These are phyloP conservation scores for Ataeniobius toweri DNA, from an alignment of 2,797 vertebrate genomes.

Conservation along the genomic window DNA sequence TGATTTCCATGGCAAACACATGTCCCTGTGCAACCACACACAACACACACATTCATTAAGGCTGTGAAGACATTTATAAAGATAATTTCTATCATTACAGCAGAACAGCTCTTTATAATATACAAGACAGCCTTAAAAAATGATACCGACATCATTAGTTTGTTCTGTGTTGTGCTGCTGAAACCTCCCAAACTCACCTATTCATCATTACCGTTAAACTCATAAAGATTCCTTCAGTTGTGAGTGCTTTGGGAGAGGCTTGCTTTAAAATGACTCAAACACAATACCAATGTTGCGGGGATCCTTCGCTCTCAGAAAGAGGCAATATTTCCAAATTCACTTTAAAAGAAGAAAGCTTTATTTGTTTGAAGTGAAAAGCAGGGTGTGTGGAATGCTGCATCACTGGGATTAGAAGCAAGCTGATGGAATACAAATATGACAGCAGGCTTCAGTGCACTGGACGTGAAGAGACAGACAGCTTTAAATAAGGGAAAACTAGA, in stretches of 20 bases:
- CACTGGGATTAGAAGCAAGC: background rate
- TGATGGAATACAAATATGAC: background rate
- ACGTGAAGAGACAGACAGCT: background rate
- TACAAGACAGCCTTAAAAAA: background rate
- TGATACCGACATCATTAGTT: background rate
- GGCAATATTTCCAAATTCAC: background rate
- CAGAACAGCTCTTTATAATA: background rate
- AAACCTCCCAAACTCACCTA: background rate
- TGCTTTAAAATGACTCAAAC: background rate
- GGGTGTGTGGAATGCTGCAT: background rate
- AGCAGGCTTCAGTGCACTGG: background rate
- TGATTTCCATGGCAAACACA: constrained; percentile 99
- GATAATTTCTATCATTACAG: background rate
- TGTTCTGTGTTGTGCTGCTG: background rate
- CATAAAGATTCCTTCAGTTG: background rate
- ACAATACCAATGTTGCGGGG: background rate
- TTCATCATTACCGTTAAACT: background rate
- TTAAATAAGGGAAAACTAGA: background rate
- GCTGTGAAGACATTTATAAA: background rate
- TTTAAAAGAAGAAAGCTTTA: background rate
- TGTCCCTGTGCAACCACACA: constrained; percentile 84
- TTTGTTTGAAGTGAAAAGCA: constrained; percentile 1
- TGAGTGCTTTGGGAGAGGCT: background rate
- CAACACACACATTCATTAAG: constrained; percentile 1
- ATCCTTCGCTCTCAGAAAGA: background rate